phyloP scores from a whole-genome alignment of 2,888 invertebrate species.

The Xestia ashworthii region DNA sequence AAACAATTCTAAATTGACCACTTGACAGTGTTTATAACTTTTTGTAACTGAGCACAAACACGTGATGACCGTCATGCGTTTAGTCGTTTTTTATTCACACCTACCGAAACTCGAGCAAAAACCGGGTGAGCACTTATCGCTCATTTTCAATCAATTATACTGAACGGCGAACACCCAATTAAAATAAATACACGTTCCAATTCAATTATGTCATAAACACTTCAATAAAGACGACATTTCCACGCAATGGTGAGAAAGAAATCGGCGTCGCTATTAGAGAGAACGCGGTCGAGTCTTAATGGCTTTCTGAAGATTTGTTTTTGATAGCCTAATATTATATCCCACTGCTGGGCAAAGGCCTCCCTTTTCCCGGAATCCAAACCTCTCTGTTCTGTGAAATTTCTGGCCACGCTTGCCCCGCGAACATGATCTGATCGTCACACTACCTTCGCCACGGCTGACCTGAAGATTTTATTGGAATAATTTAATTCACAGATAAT shows the following conservation, averaged over 20 bases:
- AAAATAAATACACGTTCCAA: conserved; percentile 5
- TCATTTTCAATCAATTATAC: conserved; percentile 9
- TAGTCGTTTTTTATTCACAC: neutral
- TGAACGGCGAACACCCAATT: conserved; percentile 7
- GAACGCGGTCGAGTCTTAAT: too few relatives aligned
- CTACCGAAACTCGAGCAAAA: neutral
- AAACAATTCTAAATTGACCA: neutral
- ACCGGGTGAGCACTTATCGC: neutral
- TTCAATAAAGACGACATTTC: neutral
- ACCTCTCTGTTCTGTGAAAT: too few relatives aligned
- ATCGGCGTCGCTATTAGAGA: neutral
- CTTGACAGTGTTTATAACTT: neutral
- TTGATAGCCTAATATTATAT: too few relatives aligned
- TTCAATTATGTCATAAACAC: conserved; percentile 7
- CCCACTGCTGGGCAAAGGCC: too few relatives aligned
- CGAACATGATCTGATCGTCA: too few relatives aligned
- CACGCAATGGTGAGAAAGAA: neutral
- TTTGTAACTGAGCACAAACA: neutral
- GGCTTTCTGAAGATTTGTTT: neutral
- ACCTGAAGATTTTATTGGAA: neutral
- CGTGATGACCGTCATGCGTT: neutral
- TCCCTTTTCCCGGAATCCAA: too few relatives aligned
- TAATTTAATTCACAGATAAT: neutral
- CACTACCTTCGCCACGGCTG: too few relatives aligned
- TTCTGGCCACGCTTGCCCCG: too few relatives aligned